Evolutionary conservation across 2,113 vertebrate genomes (phyloP).

Genomic region (Cepphus grylle): DNA sequence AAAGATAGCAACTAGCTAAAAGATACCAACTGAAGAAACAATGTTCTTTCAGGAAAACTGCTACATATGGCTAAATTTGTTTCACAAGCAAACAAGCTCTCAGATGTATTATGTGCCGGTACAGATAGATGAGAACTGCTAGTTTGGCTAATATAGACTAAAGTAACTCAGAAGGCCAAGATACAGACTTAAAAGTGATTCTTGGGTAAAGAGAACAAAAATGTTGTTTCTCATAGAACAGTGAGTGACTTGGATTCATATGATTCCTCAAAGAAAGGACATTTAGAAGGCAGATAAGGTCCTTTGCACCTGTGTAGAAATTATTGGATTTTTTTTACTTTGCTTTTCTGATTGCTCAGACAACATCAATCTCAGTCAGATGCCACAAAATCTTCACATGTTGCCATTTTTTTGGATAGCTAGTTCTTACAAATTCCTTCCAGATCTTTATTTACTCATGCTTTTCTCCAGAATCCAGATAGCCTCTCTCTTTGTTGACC

Average conservation of each 20-base stretch:
- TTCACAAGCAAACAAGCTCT: not conserved
- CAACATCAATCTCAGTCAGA: not conserved
- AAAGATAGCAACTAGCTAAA: not conserved
- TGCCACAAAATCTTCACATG: not conserved
- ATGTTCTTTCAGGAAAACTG: not conserved
- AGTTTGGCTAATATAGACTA: not conserved
- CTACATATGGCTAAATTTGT: not conserved
- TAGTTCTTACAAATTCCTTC: not conserved
- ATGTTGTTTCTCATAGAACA: not conserved
- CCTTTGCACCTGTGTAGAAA: not conserved
- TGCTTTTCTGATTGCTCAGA: not conserved
- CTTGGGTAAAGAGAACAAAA: not conserved
- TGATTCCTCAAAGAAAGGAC: not conserved
- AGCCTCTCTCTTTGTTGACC: not conserved
- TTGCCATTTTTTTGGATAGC: not conserved
- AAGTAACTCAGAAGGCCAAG: not conserved
- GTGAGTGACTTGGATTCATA: not conserved
- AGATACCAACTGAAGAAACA: not conserved
- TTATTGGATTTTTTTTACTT: not conserved
- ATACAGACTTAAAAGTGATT: not conserved
- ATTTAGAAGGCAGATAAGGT: not conserved
- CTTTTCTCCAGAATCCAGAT: not conserved
- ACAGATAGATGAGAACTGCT: not conserved
- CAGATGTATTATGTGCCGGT: not conserved
- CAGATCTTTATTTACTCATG: not conserved